Evolutionary conservation across 2,797 vertebrate species (phyloP), one percentile per base, ranked within the genome.

Genomic region (Carduelis carduelis): DNA sequence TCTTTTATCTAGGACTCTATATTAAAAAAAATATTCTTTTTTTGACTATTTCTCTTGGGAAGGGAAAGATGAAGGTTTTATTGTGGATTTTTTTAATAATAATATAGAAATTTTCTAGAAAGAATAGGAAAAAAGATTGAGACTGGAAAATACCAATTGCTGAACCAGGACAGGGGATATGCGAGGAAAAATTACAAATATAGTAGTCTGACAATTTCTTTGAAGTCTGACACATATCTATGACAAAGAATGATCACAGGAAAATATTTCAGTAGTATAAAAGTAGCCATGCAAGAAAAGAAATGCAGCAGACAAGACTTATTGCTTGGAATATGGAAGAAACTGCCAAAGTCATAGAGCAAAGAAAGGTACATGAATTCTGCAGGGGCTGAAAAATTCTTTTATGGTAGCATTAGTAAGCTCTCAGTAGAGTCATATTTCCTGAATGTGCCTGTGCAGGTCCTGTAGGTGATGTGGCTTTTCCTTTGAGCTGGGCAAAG

Each of bases 301-400:
- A 94, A 94, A 89, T 47, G 81, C 71, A 87, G 41, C 49, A 94
- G 90, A 95, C 55, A 94, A 74, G 64, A 69, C 83, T 80, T 87
- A 84, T 46, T 91, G 44, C 66, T 86, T 87, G 72, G 80, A 96
- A 90, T 84, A 94, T 23, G 41, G 77, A 82, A 92, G 56, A 84
- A 95, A 70, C 66, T 94, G 94, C 81, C 86, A 89, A 95, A 95
- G 44, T 89, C 77, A 89, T 85, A 83, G 95, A 94, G 55, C 39
- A 41, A 84, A 66, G 74, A 44, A 84, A 93, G 55, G 66, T 83
- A 76, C 63, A 70, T 69, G 63, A 75, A 87, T 93, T 93, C 66
- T 72, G 27, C 50, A 63, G 52, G 39, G 63, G 37, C 47, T 66
- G 77, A 88, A 89, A 82, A 90, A 87, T 90, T 94, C 50, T 63